Evolutionary conservation across 1,140 invertebrate genomes (phyloP), one percentile per base, ranked within the genome.

Genomic region (Augochlora pura): DNA sequence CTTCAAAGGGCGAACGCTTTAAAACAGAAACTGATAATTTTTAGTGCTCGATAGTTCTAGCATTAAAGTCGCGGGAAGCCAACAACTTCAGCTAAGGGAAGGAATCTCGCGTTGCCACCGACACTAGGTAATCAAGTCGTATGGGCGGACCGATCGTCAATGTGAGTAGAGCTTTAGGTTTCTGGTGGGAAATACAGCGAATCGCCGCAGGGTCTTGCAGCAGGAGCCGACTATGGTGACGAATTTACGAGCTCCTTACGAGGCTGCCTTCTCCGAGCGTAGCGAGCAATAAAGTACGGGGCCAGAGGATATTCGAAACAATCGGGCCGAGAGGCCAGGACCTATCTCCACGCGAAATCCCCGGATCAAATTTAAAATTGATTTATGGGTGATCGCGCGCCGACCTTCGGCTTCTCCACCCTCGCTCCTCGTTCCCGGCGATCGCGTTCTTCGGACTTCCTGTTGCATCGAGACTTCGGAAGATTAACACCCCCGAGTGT

Each of bases 181-280:
- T 77, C 23, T 25, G 63, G 64, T 77, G 59, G 74, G 71, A 86
- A 86, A 86, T 81, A 73, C 57, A 75, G 62, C 71, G 71, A 82
- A 57, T 77, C 70, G 74, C 78, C 68, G 57, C 65, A 63, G 82
- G 84, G 79, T 75, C 77, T 84, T 86, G 87, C 60, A 83, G 84
- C 82, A 77, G 88, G 84, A 89, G 87, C 88, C 80, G 81, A 87
- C 80, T 82, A 77, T 83, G 86, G 87, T 90, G 89, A 90, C 87
- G 89, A 90, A 90, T 90, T 90, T 90, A 90, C 85, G 89, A 90
- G 84, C 87, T 83, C 70, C 88, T 90, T 88, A 87, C 88, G 72
- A 88, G 73, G 75, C 81, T 84, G 84, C 82, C 79, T 63, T 86
- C 67, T 79, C 85, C 77, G 81, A 80, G 72, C 79, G 67, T 78